Evolutionary conservation across 2,797 vertebrate genomes (phyloP).

Genomic region (Capromys pilorides): DNA sequence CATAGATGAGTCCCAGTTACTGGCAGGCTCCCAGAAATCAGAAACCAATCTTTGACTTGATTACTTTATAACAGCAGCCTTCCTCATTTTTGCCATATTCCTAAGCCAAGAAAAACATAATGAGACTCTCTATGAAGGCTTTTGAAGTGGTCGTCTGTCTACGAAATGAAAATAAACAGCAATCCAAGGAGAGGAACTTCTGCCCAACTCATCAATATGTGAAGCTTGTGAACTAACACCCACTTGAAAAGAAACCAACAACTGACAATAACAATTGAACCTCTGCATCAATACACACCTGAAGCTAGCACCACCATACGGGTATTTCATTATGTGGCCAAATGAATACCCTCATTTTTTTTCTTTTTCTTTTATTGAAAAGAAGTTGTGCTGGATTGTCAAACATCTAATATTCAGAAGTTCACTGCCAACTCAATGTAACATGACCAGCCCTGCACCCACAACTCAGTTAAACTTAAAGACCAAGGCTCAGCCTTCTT

Average conservation of each 20-base stretch:
- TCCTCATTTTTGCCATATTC: not conserved
- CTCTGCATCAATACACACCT: not conserved
- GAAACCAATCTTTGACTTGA: not conserved
- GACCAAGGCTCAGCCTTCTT: not conserved
- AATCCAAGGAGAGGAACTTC: not conserved
- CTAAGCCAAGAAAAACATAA: not conserved
- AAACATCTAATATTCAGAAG: not conserved
- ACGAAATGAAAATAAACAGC: not conserved
- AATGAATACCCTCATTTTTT: not conserved
- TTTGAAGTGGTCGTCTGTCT: not conserved
- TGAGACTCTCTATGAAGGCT: not conserved
- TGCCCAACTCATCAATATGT: not conserved
- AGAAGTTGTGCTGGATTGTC: not conserved
- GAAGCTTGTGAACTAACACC: not conserved
- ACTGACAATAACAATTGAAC: too few relatives aligned
- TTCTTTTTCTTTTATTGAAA: not conserved
- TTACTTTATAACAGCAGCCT: not conserved
- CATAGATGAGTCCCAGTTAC: not conserved
- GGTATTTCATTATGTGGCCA: not conserved
- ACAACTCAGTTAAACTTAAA: not conserved
- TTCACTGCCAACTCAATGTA: not conserved
- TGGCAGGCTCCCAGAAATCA: not conserved
- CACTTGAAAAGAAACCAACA: not conserved
- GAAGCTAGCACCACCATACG: accelerated
- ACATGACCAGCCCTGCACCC: not conserved